A percentile compares a stretch with the other conserved stretches of the same genome.
Evolutionary conservation across 2,113 vertebrate species (phyloP).

Genomic region (Phodopus roborovskii): DNA sequence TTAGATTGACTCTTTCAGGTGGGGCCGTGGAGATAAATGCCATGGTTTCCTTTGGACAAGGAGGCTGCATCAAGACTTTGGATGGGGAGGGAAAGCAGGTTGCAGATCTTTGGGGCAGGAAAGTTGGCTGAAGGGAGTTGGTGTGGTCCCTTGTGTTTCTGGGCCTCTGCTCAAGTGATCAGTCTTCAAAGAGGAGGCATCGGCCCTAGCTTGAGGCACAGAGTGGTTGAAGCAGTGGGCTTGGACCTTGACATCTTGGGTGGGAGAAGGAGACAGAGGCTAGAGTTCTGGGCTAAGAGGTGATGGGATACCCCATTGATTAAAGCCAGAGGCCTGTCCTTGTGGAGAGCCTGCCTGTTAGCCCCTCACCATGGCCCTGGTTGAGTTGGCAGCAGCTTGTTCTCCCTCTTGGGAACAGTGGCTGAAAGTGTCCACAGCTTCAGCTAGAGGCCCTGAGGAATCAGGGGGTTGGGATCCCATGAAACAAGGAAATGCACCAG

Average conservation of each 20-base stretch:
- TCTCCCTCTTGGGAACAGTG: not conserved
- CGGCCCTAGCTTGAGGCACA: rapidly evolving
- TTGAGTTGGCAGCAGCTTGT: not conserved
- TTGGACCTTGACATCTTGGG: rapidly evolving
- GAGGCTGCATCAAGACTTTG: not conserved
- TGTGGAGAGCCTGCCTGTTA: not conserved
- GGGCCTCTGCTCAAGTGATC: not conserved
- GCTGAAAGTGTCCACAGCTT: not conserved
- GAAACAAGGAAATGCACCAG: rapidly evolving
- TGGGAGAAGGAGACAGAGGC: not conserved
- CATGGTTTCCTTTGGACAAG: not conserved
- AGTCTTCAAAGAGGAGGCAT: not conserved
- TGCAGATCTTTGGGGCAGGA: too few species aligned
- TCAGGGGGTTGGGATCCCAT: rapidly evolving
- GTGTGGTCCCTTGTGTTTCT: not conserved
- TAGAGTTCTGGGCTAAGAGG: too few species aligned
- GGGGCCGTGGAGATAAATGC: not conserved
- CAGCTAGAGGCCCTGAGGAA: not conserved
- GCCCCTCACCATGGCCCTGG: rapidly evolving
- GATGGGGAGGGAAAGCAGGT: too few species aligned
- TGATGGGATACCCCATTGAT: too few species aligned
- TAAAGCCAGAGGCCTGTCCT: too few species aligned
- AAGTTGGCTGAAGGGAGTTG: not conserved
- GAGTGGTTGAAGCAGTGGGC: rapidly evolving
- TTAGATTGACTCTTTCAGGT: too few species aligned